Base-by-base conservation (phyloP, 64 coral and sea anemone genomes). In the Porites australiensis region DNA sequence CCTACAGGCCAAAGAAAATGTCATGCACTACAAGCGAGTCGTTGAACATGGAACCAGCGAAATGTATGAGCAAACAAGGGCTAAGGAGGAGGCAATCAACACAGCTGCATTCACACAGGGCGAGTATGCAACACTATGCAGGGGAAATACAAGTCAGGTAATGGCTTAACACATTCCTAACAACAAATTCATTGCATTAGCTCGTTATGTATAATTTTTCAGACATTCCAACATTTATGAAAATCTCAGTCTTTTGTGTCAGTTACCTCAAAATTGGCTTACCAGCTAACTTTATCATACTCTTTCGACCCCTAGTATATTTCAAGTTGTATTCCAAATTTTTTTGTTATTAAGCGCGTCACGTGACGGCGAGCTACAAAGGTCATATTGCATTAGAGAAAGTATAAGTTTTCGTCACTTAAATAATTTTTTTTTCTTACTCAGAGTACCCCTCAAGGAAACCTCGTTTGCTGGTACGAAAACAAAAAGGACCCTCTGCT, bases 401-500 rank as follows among this genome's bases (percentile, higher is more conserved):
- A 37, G 27, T 1, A 55, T 55, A 55, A 55, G 2, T 55, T 57
- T 4, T 59, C 64, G 68, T 52, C 49, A 16, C 2, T 44, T 72
- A 12, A 72, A 7, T 44, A 6, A 44, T 27, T 72, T 8, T 5
- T 27, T 8, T 61, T 43, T 59, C 19, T 84, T 18, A 84, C 15
- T 51, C 64, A 84, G 81, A 69, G 62, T 68, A 84, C 81, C 10
- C 81, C 81, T 43, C 72, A 93, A 79, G 89, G 77, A 13, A 73
- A 87, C 54, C 87, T 96, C 2, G 74, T 82, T 52, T 97, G 95
- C 77, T 97, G 95, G 95, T 97, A 94, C 55, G 66, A 96, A 10
- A 80, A 82, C 4, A 37, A 19, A 62, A 77, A 47, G 18, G 69
- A 87, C 12, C 88, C 98, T 70, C 51, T 82, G 23, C 83, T 99